Conservation (phyloP, 2,797 vertebrate genomes). For the Crenuchus spilurus region DNA sequence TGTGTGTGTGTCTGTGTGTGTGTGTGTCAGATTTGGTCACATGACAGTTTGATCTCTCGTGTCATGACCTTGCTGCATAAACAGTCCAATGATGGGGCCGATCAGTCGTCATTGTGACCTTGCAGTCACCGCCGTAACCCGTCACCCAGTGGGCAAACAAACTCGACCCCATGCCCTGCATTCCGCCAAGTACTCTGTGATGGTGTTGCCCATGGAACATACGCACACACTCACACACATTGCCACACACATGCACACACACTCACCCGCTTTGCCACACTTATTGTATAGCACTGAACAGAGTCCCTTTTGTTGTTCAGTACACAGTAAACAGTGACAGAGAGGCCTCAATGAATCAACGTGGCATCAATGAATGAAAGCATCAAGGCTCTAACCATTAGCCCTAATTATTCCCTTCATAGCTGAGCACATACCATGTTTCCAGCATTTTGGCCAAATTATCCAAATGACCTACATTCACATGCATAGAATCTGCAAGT, state of each 20-base stretch:
- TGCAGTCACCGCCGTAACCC: slow-evolving; percentile 66
- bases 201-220: slow-evolving; percentile 10
- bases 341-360: no score
- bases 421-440: not conserved
- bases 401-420: not conserved
- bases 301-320: not conserved
- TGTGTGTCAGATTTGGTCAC: slow-evolving; percentile 27
- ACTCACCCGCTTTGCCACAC: not conserved
- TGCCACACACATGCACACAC: not conserved
- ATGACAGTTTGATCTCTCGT: slow-evolving; percentile 34
- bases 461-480: not conserved
- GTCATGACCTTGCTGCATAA: slow-evolving; percentile 50
- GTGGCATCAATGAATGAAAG: not conserved
- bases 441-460: not conserved
- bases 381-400: not conserved
- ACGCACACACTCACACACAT: not conserved
- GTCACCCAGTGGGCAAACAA: slow-evolving; percentile 77
- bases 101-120: slow-evolving; percentile 73
- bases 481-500: not conserved
- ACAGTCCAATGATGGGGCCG: slow-evolving; percentile 61
- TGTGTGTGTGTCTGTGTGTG: slow-evolving; percentile 1
- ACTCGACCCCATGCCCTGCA: slow-evolving; percentile 61
- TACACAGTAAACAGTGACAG: not conserved
- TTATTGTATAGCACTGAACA: not conserved
- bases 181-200: slow-evolving; percentile 21